Percentiles rank a stretch among this genome's conserved stretches.
Evolutionary conservation across 2,888 invertebrate species (phyloP).

Genomic region (Arrhopalites spinosus): DNA sequence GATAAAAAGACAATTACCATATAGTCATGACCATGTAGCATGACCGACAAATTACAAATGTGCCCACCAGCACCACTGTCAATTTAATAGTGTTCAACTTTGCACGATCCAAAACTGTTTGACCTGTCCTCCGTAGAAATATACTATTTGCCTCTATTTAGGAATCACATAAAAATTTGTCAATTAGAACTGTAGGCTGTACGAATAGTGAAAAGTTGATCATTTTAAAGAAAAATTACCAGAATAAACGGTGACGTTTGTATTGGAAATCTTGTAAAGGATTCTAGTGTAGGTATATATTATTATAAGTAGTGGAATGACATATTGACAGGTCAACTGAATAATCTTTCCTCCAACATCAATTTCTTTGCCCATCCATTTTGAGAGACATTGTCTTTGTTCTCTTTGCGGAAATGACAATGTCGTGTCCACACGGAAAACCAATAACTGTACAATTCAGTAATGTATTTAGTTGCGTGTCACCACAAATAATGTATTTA

Average conservation of each 20-base stretch:
- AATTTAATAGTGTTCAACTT: slow-evolving; percentile 5
- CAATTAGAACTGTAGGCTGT: neutral
- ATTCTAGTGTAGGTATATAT: neutral
- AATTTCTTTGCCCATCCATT: neutral
- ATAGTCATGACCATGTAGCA: neutral
- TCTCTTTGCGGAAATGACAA: neutral
- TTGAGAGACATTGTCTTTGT: neutral
- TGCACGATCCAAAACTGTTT: neutral
- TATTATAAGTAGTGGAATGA: neutral
- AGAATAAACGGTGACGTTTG: neutral
- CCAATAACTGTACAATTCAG: neutral
- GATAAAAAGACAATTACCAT: neutral
- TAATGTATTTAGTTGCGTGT: neutral
- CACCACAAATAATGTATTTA: neutral
- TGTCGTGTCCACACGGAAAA: neutral
- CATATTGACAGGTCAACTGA: neutral
- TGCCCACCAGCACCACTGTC: neutral
- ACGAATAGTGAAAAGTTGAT: neutral
- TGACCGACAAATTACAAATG: slow-evolving; percentile 1
- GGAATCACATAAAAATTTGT: neutral
- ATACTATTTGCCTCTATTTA: neutral
- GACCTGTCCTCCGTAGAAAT: neutral
- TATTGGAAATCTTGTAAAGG: neutral
- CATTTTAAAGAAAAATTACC: too few relatives aligned
- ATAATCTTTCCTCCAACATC: neutral